Conservation (phyloP, 2,113 vertebrate species). For the Limanda limanda region DNA sequence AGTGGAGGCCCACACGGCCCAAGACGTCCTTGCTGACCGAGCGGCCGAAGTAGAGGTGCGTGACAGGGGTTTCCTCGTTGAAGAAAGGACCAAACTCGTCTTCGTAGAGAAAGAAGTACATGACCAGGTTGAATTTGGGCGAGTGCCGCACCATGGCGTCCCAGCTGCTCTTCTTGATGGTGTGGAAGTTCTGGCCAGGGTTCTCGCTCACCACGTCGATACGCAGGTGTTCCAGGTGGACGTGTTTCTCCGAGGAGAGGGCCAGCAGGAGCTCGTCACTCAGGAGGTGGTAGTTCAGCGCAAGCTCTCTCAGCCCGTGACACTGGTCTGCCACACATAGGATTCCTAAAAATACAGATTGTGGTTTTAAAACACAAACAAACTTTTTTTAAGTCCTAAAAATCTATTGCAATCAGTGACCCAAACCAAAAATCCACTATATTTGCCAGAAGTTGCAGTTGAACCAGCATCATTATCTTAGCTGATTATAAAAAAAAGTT, state of each 20-base stretch:
- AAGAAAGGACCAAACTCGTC: constrained; percentile 97
- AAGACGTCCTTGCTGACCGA: constrained; percentile 97
- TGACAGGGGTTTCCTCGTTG: constrained; percentile 93
- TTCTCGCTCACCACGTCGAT: constrained; percentile 98
- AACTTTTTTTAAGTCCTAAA: neutral
- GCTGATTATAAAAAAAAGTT: neutral
- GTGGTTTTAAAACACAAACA: constrained; percentile 5
- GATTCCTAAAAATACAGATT: constrained; percentile 62
- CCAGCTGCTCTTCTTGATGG: constrained; percentile 98
- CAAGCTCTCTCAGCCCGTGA: constrained; percentile 93
- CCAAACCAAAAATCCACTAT: neutral
- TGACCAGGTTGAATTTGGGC: constrained; percentile 96
- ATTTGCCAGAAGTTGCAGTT: constrained; percentile 8
- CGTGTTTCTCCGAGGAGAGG: constrained; percentile 95
- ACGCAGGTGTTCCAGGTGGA: constrained; percentile 94
- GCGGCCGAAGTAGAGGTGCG: constrained; percentile 96
- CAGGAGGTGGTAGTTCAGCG: constrained; percentile 93
- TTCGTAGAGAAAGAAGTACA: constrained; percentile 99
- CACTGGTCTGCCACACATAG: constrained; percentile 93
- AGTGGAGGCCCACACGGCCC: constrained; percentile 94
- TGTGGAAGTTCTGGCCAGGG: constrained; percentile 94
- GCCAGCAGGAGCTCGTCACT: constrained; percentile 95
- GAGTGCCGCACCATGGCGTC: constrained; percentile 97
- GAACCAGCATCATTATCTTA: constrained; percentile 2
- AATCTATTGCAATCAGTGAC: neutral